A percentile compares a stretch with the other conserved stretches of the same genome.
These are phyloP conservation scores for Acholoe squamosa DNA, from an alignment of 2,888 invertebrate species.

Conservation along the genomic window DNA sequence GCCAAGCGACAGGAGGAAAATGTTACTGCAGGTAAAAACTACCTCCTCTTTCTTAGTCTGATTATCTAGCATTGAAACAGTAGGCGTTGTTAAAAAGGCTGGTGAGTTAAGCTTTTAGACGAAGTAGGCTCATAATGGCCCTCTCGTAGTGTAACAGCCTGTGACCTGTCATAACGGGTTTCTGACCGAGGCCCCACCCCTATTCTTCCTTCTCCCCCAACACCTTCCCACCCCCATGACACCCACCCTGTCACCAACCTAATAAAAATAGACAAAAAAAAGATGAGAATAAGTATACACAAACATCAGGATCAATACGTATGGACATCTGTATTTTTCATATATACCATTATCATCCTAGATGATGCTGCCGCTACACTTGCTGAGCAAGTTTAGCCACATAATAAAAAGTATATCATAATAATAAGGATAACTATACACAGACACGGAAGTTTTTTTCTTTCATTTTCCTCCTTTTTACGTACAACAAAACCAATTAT, in stretches of 20 bases:
- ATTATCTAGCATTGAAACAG: too few species aligned
- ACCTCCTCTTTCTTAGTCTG: too few species aligned
- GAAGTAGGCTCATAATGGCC: too few species aligned
- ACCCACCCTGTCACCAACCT: conserved; percentile 53
- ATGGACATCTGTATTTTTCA: background rate
- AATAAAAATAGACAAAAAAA: background rate
- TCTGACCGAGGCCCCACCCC: background rate
- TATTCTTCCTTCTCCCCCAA: background rate
- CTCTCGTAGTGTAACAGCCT: background rate
- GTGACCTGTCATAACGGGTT: conserved; percentile 4
- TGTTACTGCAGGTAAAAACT: too few species aligned
- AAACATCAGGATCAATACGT: conserved; percentile 15
- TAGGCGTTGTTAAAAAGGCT: too few species aligned
- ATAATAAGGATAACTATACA: conserved; percentile 40
- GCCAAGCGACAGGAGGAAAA: too few species aligned
- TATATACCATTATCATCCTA: background rate
- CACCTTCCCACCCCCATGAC: background rate
- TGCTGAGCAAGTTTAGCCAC: conserved; percentile 33
- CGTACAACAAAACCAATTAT: conserved; percentile 54
- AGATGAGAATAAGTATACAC: conserved; percentile 1
- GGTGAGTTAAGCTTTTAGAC: too few species aligned
- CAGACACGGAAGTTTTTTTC: conserved; percentile 43
- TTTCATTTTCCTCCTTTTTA: background rate
- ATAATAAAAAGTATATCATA: conserved; percentile 43
- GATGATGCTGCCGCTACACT: background rate